phyloP scores from a whole-genome alignment of 2,113 vertebrate genomes.

The Pteropus alecto region DNA sequence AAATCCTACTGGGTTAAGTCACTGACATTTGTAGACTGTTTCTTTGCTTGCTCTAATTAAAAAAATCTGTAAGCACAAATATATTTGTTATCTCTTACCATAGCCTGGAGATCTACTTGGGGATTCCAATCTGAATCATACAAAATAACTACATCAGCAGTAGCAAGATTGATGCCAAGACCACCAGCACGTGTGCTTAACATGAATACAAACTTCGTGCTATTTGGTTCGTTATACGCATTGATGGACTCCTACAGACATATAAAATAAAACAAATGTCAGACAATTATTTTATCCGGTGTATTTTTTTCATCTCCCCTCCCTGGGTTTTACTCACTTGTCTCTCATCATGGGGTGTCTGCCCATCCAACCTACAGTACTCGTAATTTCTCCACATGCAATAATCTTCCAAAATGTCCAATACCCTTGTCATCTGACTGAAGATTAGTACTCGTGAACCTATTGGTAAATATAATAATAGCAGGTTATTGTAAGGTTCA shows the following conservation, averaged over 20 bases:
- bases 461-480: constrained; percentile 66
- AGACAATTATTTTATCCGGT: background rate
- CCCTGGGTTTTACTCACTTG: constrained; percentile 84
- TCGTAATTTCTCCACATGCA: constrained; percentile 98
- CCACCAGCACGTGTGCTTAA: constrained; percentile 97
- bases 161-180: constrained; percentile 97
- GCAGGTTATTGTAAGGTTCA: background rate
- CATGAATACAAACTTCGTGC: constrained; percentile 98
- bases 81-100: constrained; percentile 84
- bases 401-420: constrained; percentile 99
- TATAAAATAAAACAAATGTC: background rate
- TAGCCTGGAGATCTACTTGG: constrained; percentile 98
- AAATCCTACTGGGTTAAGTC: background rate
- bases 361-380: constrained; percentile 96
- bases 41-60: background rate
- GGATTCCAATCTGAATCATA: constrained; percentile 99
- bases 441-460: constrained; percentile 97
- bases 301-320: background rate
- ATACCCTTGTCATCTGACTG: constrained; percentile 98
- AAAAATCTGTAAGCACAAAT: background rate
- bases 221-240: constrained; percentile 93
- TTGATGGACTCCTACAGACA: constrained; percentile 93
- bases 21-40: background rate
- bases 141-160: constrained; percentile 97
- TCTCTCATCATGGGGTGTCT: constrained; percentile 97